Base-by-base conservation (phyloP, 2,888 invertebrate species). In the Eulithis testata region DNA sequence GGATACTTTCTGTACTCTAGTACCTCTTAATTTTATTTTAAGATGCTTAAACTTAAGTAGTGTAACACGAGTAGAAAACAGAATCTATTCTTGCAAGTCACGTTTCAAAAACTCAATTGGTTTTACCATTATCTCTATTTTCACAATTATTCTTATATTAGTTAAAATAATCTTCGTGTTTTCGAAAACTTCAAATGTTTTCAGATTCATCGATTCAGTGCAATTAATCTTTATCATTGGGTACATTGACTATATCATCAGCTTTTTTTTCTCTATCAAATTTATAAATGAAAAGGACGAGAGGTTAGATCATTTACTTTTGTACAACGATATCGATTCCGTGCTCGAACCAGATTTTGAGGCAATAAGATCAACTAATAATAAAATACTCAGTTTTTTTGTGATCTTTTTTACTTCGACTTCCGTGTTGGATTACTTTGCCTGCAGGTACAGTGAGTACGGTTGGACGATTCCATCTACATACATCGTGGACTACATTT, bases 301-400 rank as follows among this genome's bases (percentile, higher is more conserved):
- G 21, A 45, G 45, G 7, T 5, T 52, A 9, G 45, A 52, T 9
- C 40, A 52, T 12, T 36, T 63, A n/a, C 44, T 57, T n/a, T 27
- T 65, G 1, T 81, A 74, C 55, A 64, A 66, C 3, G 58, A 65
- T 5, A 61, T 82, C 0, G 82, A 82, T 36, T 60, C 57, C 8
- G 65, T 74, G 8, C 63, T 82, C 68, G 69, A 8, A 66, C 68
- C 60, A 4, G 51, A 71, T n/a, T 76, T 76, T 49, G 59, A 67
- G 4, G 43, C 54, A 27, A 70, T 82, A 43, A 72, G 72, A n/a
- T 68, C 14, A 4, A 65, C 64, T 37, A 70, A 74, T 8, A 11
- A 65, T 0, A 65, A 8, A 11, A 58, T 27, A 21, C 21, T 64
- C 6, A 11, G 50, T 4, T 56, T 67, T 4, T 60, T 65, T 55